Conservation (phyloP, 2,888 invertebrate species). For the Rhingia rostrata region DNA sequence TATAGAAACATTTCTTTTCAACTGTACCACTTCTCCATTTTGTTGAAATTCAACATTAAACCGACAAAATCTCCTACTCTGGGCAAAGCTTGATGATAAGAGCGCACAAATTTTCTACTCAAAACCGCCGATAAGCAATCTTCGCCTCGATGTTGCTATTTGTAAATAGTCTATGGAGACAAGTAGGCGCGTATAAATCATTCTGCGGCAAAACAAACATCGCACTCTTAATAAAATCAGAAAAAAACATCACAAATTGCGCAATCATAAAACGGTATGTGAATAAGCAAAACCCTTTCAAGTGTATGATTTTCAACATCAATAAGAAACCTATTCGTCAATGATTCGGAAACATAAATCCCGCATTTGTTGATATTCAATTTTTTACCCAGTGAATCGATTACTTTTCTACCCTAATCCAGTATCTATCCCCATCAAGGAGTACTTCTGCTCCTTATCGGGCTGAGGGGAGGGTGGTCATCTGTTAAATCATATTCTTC, state of each 20-base stretch:
- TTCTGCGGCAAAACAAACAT: background rate
- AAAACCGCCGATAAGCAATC: constrained; percentile 36
- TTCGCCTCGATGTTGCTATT: background rate
- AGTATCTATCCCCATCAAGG: constrained; percentile 19
- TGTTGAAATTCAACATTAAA: constrained; percentile 20
- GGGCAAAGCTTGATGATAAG: constrained; percentile 48
- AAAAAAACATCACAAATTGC: constrained; percentile 11
- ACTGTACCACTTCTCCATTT: too few species aligned
- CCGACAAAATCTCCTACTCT: constrained; percentile 41
- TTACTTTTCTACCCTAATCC: constrained; percentile 9
- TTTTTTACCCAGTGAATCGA: constrained; percentile 13
- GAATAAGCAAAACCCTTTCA: background rate
- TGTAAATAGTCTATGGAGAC: constrained; percentile 37
- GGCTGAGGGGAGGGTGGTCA: constrained; percentile 4
- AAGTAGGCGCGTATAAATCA: constrained; percentile 48
- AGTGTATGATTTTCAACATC: background rate
- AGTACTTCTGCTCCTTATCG: constrained; percentile 1
- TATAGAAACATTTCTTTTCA: too few species aligned
- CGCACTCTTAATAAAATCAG: constrained; percentile 9
- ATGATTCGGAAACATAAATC: constrained; percentile 8
- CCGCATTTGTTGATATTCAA: constrained; percentile 8
- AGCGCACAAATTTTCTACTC: constrained; percentile 48
- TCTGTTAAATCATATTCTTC: constrained; percentile 46
- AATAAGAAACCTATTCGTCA: constrained; percentile 5
- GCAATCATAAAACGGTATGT: constrained; percentile 35